Conservation (phyloP, 2,888 invertebrate species). For the Tiphia femorata region DNA sequence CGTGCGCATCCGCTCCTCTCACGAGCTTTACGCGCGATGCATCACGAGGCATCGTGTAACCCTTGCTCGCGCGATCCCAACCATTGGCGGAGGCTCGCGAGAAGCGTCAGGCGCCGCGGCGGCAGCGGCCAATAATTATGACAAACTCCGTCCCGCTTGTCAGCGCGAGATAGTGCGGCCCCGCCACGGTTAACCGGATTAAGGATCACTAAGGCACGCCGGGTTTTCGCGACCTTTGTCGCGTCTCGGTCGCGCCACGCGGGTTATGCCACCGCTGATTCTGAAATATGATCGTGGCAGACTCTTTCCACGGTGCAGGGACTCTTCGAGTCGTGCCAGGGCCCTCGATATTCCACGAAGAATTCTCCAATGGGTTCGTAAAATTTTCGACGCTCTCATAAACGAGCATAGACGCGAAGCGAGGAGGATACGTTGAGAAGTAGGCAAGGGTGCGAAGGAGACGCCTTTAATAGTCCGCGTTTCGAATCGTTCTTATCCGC, state of each 20-base stretch:
- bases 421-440: no score
- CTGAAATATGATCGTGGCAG: constrained; percentile 44
- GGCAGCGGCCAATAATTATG: constrained; percentile 56
- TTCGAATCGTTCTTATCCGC: constrained; percentile 21
- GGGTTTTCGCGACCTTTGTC: constrained; percentile 27
- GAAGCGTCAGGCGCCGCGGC: constrained; percentile 15
- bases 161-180: constrained; percentile 30
- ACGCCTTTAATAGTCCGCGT: no score
- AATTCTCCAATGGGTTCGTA: no score
- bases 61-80: no score
- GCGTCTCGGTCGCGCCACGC: background rate
- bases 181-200: constrained; percentile 45
- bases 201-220: constrained; percentile 22
- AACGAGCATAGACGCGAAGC: no score
- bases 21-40: constrained; percentile 1
- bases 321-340: no score
- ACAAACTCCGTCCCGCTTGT: constrained; percentile 60
- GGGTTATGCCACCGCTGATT: constrained; percentile 30
- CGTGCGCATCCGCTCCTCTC: constrained; percentile 11
- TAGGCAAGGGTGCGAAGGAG: no score
- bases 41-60: constrained; percentile 7
- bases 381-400: no score
- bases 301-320: constrained; percentile 11
- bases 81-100: no score
- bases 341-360: no score